A percentile compares a stretch with the other conserved stretches of the same genome.
phyloP scores from a whole-genome alignment of 2,113 vertebrate genomes.

The Trinectes maculatus region DNA sequence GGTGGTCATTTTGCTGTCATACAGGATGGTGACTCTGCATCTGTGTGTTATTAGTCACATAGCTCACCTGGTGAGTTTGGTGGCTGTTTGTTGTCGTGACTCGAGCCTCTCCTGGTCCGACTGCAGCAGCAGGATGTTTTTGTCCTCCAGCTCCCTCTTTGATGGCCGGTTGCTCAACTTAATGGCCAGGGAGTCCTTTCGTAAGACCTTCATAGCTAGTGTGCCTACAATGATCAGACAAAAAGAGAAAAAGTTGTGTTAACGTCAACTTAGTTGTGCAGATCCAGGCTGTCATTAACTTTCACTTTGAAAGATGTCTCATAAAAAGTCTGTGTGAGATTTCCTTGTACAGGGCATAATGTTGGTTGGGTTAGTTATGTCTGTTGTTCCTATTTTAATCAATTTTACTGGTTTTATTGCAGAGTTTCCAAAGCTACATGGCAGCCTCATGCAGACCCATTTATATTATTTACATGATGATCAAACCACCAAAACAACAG shows the following conservation, averaged over 20 bases:
- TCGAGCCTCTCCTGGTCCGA: constrained; percentile 92
- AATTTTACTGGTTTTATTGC: neutral
- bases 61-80: constrained; percentile 92
- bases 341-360: no score
- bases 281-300: neutral
- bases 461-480: no score
- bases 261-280: neutral
- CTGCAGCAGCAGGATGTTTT: constrained; percentile 96
- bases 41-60: neutral
- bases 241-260: no score
- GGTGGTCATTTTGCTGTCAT: no score
- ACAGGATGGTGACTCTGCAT: no score
- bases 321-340: neutral
- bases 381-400: neutral
- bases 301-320: no score
- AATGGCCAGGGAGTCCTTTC: constrained; percentile 97
- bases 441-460: neutral
- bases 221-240: constrained; percentile 80
- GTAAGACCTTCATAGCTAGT: constrained; percentile 93
- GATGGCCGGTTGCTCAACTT: constrained; percentile 97
- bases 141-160: constrained; percentile 94
- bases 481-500: neutral
- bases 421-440: no score
- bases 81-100: constrained; percentile 94
- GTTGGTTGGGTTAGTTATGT: neutral